Evolutionary conservation across 2,888 invertebrate genomes (phyloP), one percentile per base, ranked within the genome.

Genomic region (Hydroisotoma schaefferi): DNA sequence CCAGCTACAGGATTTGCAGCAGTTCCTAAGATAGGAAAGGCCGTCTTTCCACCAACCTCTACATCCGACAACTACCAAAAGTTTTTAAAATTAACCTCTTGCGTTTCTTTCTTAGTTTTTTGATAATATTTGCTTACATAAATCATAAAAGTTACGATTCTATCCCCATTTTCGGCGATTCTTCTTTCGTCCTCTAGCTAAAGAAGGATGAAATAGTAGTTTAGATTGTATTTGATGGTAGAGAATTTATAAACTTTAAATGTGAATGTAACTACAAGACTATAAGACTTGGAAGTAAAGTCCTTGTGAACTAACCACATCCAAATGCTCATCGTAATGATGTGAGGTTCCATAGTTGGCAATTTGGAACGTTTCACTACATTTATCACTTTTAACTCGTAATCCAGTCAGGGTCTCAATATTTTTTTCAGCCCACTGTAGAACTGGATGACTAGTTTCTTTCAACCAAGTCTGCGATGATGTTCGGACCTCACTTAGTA

Each of bases 301-400:
- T n/a, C n/a, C n/a, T n/a, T n/a, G n/a, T n/a, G n/a, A n/a, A 8
- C 51, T 27, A 57, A 64, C 67, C 33, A 57, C 40, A 40, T 67
- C 67, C 25, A 56, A 51, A 51, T 67, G 67, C 0, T 49, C 47
- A 12, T 48, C 60, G 33, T 67, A 67, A 47, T 65, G 64, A 52
- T 61, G 59, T 5, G 65, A 65, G 2, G 59, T 22, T 1, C 65
- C 55, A 37, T 65, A 67, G 20, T 20, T 27, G 8, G 67, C 65
- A 18, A 65, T 57, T 49, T 67, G 63, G 23, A 38, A 56, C 8
- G 52, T 53, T 10, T 60, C 57, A 47, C 37, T 18, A 26, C 55
- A 46, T 2, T 4, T 4, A 15, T 28, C 26, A 18, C 2, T 12
- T n/a, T 28, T 26, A 2, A 49, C 49, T 10, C 20, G 27, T 12